phyloP scores from a whole-genome alignment of 2,888 invertebrate genomes.

The Neelides folsomi region DNA sequence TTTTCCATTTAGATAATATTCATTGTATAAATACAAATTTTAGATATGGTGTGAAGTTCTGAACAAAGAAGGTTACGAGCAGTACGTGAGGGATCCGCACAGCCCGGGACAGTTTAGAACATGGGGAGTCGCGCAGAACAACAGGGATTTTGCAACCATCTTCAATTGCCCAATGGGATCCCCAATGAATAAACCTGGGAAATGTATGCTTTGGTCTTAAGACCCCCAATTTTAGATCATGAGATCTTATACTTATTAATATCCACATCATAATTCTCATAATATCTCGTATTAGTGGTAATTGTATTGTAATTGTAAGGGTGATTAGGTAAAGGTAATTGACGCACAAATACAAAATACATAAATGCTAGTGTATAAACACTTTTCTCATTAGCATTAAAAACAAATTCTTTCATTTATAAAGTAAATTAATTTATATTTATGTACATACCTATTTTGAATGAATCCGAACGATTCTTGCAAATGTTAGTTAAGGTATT shows the following conservation, averaged over 20 bases:
- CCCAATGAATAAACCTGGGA: constrained; percentile 38
- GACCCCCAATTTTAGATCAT: neutral
- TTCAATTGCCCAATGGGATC: constrained; percentile 37
- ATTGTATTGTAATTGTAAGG: too few relatives aligned
- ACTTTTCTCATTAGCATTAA: too few relatives aligned
- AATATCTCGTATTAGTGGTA: too few relatives aligned
- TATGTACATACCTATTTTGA: too few relatives aligned
- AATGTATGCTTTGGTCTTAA: constrained; percentile 37
- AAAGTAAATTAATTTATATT: too few relatives aligned
- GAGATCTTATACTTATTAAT: neutral
- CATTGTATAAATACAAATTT: neutral
- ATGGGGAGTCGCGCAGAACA: constrained; percentile 36
- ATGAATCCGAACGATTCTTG: too few relatives aligned
- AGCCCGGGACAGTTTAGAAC: constrained; percentile 37
- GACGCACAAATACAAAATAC: too few relatives aligned
- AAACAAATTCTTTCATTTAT: too few relatives aligned
- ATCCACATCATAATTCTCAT: too few relatives aligned
- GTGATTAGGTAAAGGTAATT: too few relatives aligned
- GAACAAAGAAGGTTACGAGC: constrained; percentile 36
- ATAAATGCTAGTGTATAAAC: too few relatives aligned
- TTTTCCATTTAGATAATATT: neutral
- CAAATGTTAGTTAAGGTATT: too few relatives aligned
- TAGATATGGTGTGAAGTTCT: constrained; percentile 39
- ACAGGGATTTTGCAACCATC: constrained; percentile 35
- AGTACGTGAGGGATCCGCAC: constrained; percentile 37